phyloP scores from a whole-genome alignment of 2,113 vertebrate species.

The Rissa tridactyla region DNA sequence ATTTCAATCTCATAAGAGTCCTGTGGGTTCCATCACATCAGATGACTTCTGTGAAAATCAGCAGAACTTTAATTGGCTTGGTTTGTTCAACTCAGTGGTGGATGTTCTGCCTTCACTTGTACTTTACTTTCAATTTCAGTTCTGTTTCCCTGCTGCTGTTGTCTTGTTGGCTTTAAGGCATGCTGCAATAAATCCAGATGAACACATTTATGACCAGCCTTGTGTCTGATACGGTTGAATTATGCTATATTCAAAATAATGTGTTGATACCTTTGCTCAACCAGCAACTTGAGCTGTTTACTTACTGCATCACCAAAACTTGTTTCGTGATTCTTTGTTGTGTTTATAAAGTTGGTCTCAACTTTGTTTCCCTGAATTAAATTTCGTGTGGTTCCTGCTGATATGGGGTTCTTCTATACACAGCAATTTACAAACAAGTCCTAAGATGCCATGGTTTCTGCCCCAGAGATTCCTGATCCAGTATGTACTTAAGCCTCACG shows the following conservation, averaged over 20 bases:
- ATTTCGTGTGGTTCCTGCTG: background rate
- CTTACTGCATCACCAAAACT: constrained; percentile 47
- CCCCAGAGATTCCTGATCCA: background rate
- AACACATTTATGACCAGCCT: constrained; percentile 47
- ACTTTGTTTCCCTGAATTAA: background rate
- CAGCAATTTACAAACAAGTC: background rate
- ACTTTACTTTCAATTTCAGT: constrained; percentile 23
- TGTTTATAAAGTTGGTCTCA: constrained; percentile 15
- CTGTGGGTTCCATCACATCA: background rate
- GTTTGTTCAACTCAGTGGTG: background rate
- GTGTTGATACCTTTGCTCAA: constrained; percentile 23
- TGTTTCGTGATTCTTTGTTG: constrained; percentile 13
- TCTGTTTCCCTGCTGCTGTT: background rate
- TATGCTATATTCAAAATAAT: constrained; percentile 50
- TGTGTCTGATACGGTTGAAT: constrained; percentile 53
- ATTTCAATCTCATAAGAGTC: background rate
- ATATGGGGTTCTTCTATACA: background rate
- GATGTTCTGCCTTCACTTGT: background rate
- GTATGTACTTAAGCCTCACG: background rate
- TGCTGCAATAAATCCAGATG: constrained; percentile 27
- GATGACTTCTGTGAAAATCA: constrained; percentile 16
- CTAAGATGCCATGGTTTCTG: background rate
- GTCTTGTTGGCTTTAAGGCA: background rate
- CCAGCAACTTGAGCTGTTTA: constrained; percentile 34
- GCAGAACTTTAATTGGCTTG: constrained; percentile 34